These are phyloP conservation scores for Paramisgurnus dabryanus DNA, from an alignment of 2,113 vertebrate species.

Conservation along the genomic window DNA sequence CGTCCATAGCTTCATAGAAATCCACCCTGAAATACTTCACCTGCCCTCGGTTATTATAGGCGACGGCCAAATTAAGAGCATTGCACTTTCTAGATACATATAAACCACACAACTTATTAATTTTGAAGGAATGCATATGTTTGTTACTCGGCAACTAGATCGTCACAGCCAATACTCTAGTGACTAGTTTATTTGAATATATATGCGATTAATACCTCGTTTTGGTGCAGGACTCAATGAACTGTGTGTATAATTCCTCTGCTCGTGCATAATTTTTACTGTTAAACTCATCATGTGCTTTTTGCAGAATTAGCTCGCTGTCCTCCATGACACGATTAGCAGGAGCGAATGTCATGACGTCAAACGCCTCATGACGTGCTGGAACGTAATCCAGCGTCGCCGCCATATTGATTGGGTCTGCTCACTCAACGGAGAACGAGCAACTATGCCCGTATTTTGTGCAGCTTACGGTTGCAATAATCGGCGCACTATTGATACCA, in stretches of 20 bases:
- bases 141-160: too few species aligned
- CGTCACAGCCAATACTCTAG: too few species aligned
- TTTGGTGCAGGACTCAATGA: conserved; percentile 66
- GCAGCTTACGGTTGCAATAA: too few species aligned
- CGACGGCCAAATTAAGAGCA: conserved; percentile 73
- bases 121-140: not conserved
- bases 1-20: conserved; percentile 87
- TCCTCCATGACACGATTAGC: not conserved
- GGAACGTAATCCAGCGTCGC: too few species aligned
- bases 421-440: too few species aligned
- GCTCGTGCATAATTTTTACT: conserved; percentile 62
- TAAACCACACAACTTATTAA: not conserved
- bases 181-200: too few species aligned
- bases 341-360: too few species aligned
- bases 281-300: conserved; percentile 68
- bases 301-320: conserved; percentile 46
- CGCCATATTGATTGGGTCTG: too few species aligned
- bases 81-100: conserved; percentile 66
- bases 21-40: conserved; percentile 90
- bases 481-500: too few species aligned
- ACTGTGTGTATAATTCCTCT: conserved; percentile 72
- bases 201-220: conserved; percentile 61
- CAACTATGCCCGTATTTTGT: too few species aligned
- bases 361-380: too few species aligned
- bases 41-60: conserved; percentile 90